Conservation (phyloP, 2,113 vertebrate species). For the Trichechus manatus region DNA sequence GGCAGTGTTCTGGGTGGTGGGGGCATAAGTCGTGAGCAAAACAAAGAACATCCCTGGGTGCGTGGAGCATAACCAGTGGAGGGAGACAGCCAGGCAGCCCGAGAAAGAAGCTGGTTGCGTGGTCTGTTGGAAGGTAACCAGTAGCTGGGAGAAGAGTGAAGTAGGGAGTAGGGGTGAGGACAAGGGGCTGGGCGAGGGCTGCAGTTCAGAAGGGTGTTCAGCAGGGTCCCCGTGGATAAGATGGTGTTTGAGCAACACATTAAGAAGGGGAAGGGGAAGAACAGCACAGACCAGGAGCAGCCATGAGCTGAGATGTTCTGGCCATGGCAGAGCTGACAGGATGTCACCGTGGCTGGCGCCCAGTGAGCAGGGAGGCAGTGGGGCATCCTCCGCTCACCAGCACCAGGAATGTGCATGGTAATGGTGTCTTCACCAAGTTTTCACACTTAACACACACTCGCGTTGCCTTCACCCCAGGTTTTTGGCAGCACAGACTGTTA, state of each 20-base stretch:
- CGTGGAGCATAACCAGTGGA: fast-evolving
- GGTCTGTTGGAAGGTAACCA: too few relatives aligned
- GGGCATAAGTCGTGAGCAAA: fast-evolving
- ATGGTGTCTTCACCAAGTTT: too few relatives aligned
- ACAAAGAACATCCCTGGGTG: not conserved
- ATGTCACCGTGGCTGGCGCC: too few relatives aligned
- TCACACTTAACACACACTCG: not conserved
- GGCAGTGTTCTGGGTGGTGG: fast-evolving
- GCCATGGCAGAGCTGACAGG: not conserved
- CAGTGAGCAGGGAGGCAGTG: too few relatives aligned
- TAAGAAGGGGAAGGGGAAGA: too few relatives aligned
- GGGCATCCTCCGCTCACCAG: too few relatives aligned
- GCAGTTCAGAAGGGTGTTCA: not conserved
- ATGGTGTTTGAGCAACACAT: not conserved
- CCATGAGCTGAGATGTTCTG: too few relatives aligned
- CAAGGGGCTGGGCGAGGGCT: not conserved
- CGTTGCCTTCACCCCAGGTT: not conserved
- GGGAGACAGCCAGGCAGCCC: not conserved
- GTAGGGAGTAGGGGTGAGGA: too few relatives aligned
- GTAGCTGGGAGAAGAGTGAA: not conserved
- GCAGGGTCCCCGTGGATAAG: too few relatives aligned
- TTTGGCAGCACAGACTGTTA: not conserved
- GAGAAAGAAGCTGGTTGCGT: too few relatives aligned
- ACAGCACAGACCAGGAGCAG: too few relatives aligned
- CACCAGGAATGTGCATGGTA: too few relatives aligned